A percentile compares a stretch with the other conserved stretches of the same genome.
phyloP scores from a whole-genome alignment of 2,888 invertebrate species.

The Dynastes maya region DNA sequence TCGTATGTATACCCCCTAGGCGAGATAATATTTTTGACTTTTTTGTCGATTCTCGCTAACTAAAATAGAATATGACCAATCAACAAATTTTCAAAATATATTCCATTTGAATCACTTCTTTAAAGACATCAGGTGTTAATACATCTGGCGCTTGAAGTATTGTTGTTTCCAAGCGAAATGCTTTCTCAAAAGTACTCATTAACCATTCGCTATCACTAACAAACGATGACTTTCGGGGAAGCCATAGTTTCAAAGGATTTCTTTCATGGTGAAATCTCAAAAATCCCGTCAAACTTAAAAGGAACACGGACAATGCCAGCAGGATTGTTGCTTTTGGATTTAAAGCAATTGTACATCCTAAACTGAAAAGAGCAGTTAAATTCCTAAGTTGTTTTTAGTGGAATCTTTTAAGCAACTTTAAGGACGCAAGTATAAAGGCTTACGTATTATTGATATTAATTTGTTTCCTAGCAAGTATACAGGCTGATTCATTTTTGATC shows the following conservation, averaged over 20 bases:
- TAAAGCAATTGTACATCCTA: constrained; percentile 76
- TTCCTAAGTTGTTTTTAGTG: too few relatives aligned
- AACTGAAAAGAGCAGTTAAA: constrained; percentile 68
- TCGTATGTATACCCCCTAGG: constrained; percentile 26
- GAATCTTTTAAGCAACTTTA: too few relatives aligned
- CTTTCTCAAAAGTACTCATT: constrained; percentile 78
- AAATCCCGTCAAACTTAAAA: constrained; percentile 76
- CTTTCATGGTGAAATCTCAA: constrained; percentile 81
- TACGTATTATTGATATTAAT: too few relatives aligned
- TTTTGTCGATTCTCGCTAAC: constrained; percentile 42
- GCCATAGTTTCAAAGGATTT: constrained; percentile 84
- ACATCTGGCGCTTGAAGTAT: constrained; percentile 80
- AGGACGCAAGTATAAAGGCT: too few relatives aligned
- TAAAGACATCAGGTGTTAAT: constrained; percentile 75
- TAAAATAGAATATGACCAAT: constrained; percentile 11
- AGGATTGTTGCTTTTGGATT: constrained; percentile 77
- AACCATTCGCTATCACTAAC: constrained; percentile 82
- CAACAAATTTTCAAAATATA: neutral
- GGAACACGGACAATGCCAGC: constrained; percentile 73
- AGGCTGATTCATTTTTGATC: too few relatives aligned
- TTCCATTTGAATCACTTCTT: constrained; percentile 64
- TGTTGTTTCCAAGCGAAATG: constrained; percentile 76
- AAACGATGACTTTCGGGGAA: constrained; percentile 82
- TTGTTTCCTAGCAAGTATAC: too few relatives aligned
- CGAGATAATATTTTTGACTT: constrained; percentile 40